Evolutionary conservation across 2,113 vertebrate species (phyloP), one percentile per base, ranked within the genome.

Genomic region (Psephotus haematonotus): DNA sequence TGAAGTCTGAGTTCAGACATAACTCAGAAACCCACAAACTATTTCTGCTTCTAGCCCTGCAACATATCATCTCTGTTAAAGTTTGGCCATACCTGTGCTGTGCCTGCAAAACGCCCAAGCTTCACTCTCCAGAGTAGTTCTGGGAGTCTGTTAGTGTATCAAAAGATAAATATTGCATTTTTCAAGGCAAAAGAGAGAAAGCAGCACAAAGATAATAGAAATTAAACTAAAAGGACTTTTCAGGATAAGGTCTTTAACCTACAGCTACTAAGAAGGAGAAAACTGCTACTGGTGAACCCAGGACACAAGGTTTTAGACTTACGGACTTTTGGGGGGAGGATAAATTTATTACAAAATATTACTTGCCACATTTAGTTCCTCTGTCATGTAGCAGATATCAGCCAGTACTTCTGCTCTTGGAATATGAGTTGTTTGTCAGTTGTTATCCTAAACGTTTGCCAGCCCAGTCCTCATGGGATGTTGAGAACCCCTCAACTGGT

Each of bases 61-160:
- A 44, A 19, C 31, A 3, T 19, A 39, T 1, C 4, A 0, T 23
- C 63, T 82, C n/a, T 16, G 4, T 50, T 77, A 82, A 28, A 28
- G 6, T n/a, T 53, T 14, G 50, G 35, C 20, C 35, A 62, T 7
- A 11, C 19, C 31, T 39, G 22, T 1, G 0, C 50, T 29, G 5
- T 37, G 25, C 7, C 12, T 19, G 28, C 15, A 39, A 39, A 44
- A 50, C 49, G 24, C 7, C 72, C 25, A 72, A 46, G 43, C 10
- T 6, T 47, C 17, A 14, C 35, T 35, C 43, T 39, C 24, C 27
- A 39, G 37, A 74, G 49, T 49, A 69, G 28, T 43, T 50, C 77
- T 57, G 52, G 59, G 33, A 72, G 25, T 39, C 50, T 82, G 17
- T 22, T 22, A 17, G 16, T 59, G 33, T 78, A 28, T 41, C 71